These are phyloP conservation scores for Semaprochilodus insignis DNA, from an alignment of 2,797 vertebrate genomes.

Conservation along the genomic window DNA sequence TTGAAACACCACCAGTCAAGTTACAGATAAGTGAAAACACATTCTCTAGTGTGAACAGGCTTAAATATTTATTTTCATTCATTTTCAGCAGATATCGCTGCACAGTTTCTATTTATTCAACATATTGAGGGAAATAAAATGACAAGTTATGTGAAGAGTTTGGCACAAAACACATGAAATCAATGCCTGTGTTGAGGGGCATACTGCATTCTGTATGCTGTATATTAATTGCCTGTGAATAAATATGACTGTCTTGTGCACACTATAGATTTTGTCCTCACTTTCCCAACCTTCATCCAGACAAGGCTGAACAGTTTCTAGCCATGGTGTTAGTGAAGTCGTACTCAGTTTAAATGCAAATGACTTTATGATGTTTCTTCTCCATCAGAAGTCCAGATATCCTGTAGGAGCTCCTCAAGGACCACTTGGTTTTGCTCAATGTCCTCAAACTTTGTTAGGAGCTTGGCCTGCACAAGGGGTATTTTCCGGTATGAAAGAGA, in stretches of 20 bases:
- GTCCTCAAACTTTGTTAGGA: constrained; percentile 74
- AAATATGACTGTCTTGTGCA: background rate
- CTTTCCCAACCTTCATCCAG: background rate
- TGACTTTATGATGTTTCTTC: background rate
- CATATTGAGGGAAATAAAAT: too few species aligned
- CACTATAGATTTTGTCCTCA: too few species aligned
- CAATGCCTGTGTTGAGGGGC: background rate
- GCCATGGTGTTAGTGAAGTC: background rate
- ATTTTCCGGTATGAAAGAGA: constrained; percentile 59
- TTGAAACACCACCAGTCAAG: too few species aligned
- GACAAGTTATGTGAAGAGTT: too few species aligned
- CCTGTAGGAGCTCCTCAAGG: constrained; percentile 57
- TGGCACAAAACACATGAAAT: too few species aligned
- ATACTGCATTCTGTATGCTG: background rate
- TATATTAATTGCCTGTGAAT: background rate
- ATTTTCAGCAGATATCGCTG: too few species aligned
- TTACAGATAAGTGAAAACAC: too few species aligned
- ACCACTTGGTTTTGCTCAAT: constrained; percentile 66
- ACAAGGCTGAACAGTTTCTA: background rate
- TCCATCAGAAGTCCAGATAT: background rate
- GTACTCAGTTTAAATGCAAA: background rate
- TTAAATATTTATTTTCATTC: too few species aligned
- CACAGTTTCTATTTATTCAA: too few species aligned
- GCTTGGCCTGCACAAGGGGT: constrained; percentile 55
- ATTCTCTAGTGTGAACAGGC: too few species aligned